These are phyloP conservation scores for Hydrophis major DNA, from an alignment of 2,797 vertebrate species.

Conservation along the genomic window DNA sequence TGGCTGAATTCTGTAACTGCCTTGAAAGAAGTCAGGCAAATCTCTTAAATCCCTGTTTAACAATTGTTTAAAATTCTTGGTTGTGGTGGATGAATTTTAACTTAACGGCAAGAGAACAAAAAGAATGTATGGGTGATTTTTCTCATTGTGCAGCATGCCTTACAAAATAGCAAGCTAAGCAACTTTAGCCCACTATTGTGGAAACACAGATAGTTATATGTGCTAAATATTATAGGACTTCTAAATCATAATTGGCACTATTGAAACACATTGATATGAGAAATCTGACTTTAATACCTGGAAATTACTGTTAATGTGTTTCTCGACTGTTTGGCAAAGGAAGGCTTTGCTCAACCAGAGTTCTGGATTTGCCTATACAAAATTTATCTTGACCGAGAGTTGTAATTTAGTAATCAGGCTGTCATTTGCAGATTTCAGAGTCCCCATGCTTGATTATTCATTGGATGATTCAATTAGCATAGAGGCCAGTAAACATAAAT, in stretches of 20 bases:
- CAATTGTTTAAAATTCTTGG: neutral
- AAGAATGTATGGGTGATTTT: neutral
- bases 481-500: neutral
- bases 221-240: neutral
- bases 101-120: neutral
- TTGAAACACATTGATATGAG: neutral
- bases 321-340: neutral
- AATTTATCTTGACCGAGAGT: neutral
- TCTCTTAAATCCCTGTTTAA: neutral
- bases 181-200: neutral
- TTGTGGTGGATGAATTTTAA: neutral
- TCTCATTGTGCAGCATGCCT: neutral
- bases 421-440: neutral
- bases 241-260: neutral
- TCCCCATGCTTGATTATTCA: neutral
- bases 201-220: neutral
- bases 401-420: neutral
- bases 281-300: neutral
- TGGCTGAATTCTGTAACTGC: neutral
- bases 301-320: neutral
- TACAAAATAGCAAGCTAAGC: neutral
- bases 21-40: neutral
- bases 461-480: neutral
- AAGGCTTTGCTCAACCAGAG: neutral
- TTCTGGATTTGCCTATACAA: neutral